Evolutionary conservation across 2,113 vertebrate genomes (phyloP).

Genomic region (Sterna hirundo): DNA sequence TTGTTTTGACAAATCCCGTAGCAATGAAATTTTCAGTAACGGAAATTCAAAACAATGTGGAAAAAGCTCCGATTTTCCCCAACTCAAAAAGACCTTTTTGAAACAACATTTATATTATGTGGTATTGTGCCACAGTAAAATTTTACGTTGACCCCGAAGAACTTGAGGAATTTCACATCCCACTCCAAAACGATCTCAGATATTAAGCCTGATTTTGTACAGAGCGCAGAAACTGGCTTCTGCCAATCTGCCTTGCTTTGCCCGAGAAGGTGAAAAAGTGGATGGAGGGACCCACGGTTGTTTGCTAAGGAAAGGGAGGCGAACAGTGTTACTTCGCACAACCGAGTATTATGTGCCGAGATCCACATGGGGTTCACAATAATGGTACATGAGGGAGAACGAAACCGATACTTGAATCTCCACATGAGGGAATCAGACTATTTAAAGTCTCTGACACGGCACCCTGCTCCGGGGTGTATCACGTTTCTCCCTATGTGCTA

Average conservation of each 20-base stretch:
- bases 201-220: neutral
- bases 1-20: neutral
- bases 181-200: neutral
- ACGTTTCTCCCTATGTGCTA: neutral
- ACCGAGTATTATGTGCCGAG: neutral
- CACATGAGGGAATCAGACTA: neutral
- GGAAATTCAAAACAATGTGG: neutral
- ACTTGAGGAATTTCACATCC: neutral
- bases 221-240: neutral
- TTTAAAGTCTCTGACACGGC: slow-evolving; percentile 11
- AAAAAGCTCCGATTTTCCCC: neutral
- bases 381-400: neutral
- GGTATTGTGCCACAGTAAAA: neutral
- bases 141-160: neutral
- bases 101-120: neutral
- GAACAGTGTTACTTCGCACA: neutral
- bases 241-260: neutral
- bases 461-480: neutral
- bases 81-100: neutral
- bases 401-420: neutral
- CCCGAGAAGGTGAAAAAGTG: neutral
- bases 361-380: neutral
- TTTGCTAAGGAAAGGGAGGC: neutral
- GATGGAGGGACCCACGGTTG: neutral
- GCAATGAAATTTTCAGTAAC: neutral